These are phyloP conservation scores for Rousettus leschenaultii DNA, from an alignment of 2,113 vertebrate species.

Conservation along the genomic window DNA sequence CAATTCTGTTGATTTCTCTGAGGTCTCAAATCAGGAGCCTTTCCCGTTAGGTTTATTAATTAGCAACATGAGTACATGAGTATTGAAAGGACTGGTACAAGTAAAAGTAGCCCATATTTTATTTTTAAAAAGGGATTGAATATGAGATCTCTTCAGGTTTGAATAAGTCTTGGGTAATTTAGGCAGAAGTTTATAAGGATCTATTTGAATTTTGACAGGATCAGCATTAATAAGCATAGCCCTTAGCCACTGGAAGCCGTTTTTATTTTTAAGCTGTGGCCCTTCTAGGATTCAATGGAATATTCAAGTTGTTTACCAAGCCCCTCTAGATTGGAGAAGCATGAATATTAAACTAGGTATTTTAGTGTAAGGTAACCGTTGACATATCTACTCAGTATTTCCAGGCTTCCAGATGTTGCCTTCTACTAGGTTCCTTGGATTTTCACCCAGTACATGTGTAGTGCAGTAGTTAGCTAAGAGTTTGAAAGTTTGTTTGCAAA, in stretches of 20 bases:
- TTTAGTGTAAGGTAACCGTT: background rate
- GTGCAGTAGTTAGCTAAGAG: background rate
- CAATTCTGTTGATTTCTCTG: background rate
- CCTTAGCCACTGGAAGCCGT: background rate
- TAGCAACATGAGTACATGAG: background rate
- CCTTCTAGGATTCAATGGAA: background rate
- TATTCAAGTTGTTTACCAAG: background rate
- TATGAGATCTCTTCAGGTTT: background rate
- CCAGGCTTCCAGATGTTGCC: background rate
- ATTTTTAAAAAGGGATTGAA: background rate
- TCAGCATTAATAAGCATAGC: background rate
- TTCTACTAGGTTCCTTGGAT: background rate
- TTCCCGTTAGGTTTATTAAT: background rate
- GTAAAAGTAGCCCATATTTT: background rate
- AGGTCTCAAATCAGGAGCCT: background rate
- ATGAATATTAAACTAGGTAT: background rate
- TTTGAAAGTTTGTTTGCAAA: background rate
- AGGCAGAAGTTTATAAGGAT: background rate
- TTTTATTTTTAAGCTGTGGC: background rate
- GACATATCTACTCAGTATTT: background rate
- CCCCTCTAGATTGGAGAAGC: background rate
- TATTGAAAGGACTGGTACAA: background rate
- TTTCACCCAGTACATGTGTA: background rate
- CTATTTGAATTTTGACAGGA: background rate
- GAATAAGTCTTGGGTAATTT: background rate